Conservation (phyloP, 2,113 vertebrate genomes). For the Zootoca vivipara region DNA sequence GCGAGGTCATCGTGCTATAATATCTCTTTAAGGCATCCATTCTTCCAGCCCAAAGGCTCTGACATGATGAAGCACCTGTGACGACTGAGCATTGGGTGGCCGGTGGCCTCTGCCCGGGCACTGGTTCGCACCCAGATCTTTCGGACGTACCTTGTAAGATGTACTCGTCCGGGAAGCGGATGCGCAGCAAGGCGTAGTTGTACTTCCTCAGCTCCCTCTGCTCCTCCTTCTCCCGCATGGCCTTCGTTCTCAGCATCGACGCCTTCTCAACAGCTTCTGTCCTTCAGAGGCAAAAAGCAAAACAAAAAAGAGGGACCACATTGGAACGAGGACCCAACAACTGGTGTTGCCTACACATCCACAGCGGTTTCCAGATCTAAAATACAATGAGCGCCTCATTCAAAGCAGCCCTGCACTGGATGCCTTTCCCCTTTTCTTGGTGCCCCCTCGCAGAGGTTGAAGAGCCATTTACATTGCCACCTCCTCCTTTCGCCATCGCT, state of each 20-base stretch:
- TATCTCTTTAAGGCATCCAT: too few species aligned
- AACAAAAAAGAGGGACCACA: too few species aligned
- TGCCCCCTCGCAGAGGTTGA: background rate
- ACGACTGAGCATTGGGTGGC: too few species aligned
- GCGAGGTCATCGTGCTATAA: too few species aligned
- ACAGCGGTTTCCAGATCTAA: too few species aligned
- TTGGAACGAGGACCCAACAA: background rate
- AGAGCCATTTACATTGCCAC: conserved; percentile 58
- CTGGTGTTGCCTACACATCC: too few species aligned
- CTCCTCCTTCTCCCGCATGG: conserved; percentile 92
- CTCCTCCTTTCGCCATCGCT: conserved; percentile 52
- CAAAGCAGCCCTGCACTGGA: background rate
- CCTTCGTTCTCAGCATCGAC: conserved; percentile 88
- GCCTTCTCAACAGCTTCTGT: conserved; percentile 86
- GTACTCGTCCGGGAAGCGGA: conserved; percentile 88
- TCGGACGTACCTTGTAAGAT: conserved; percentile 85
- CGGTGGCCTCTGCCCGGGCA: too few species aligned
- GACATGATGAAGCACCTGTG: too few species aligned
- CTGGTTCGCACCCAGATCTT: background rate
- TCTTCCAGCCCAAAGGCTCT: too few species aligned
- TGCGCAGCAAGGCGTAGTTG: conserved; percentile 87
- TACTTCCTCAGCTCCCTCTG: conserved; percentile 89
- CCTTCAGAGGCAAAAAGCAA: conserved; percentile 62
- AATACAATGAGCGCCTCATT: too few species aligned
- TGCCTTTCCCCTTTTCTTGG: conserved; percentile 4